A percentile compares a stretch with the other conserved stretches of the same genome.
These are phyloP conservation scores for Polyommatus iphigenia DNA, from an alignment of 2,888 invertebrate species.

Conservation along the genomic window DNA sequence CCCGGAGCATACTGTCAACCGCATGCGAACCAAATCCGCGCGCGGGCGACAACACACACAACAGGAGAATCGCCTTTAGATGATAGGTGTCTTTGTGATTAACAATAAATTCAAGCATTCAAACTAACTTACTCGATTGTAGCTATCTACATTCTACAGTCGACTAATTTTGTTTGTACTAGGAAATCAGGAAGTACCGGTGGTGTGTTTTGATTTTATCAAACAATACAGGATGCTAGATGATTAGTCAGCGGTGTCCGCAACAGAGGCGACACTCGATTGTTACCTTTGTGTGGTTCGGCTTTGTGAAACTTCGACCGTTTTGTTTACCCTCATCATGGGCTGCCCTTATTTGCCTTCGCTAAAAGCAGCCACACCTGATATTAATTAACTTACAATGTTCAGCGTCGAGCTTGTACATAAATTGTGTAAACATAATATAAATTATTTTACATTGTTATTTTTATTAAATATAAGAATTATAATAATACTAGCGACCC, in stretches of 20 bases:
- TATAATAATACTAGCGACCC: too few species aligned
- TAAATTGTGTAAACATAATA: too few species aligned
- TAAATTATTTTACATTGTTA: too few species aligned
- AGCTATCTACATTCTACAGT: too few species aligned
- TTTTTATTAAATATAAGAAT: too few species aligned
- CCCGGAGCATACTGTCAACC: too few species aligned
- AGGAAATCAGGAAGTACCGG: background rate
- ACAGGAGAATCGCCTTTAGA: too few species aligned
- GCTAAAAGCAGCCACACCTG: background rate
- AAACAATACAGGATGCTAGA: background rate
- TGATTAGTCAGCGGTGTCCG: conserved; percentile 18
- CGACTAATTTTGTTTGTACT: background rate
- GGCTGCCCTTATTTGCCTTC: background rate
- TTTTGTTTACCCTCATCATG: conserved; percentile 9
- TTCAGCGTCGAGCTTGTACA: background rate
- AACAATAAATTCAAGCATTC: too few species aligned
- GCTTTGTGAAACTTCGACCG: background rate
- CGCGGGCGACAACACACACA: too few species aligned
- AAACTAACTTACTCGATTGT: background rate
- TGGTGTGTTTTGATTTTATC: background rate
- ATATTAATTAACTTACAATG: background rate
- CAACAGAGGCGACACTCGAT: background rate
- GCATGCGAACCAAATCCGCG: too few species aligned
- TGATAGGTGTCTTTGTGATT: too few species aligned
- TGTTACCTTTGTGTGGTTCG: conserved; percentile 5